A percentile compares a stretch with the other conserved stretches of the same genome.
Evolutionary conservation across 1,140 invertebrate species (phyloP).

Genomic region (Apis florea): DNA sequence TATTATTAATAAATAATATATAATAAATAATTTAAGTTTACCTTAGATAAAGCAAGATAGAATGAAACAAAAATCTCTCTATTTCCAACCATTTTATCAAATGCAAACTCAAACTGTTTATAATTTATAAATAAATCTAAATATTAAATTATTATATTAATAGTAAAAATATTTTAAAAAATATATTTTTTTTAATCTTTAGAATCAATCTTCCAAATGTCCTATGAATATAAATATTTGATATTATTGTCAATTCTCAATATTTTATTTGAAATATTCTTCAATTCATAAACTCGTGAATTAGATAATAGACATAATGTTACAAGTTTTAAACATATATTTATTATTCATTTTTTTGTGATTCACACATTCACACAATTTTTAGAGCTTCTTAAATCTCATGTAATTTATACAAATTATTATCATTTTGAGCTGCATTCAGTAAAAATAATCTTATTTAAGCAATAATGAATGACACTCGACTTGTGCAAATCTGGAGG

Average conservation of each 20-base stretch:
- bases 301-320: conserved; percentile 3
- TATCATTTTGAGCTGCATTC: conserved; percentile 72
- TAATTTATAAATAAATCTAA: no score
- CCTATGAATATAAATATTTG: no score
- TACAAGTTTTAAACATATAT: conserved; percentile 78
- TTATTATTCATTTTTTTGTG: conserved; percentile 75
- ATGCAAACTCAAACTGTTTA: no score
- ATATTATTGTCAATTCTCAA: neutral
- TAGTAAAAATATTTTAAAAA: no score
- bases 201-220: neutral
- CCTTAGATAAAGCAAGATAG: no score
- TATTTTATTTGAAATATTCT: neutral
- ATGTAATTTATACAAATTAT: conserved; percentile 62
- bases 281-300: neutral
- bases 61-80: no score
- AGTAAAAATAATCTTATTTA: conserved; percentile 78
- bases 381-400: conserved; percentile 59
- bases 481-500: conserved; percentile 76
- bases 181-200: no score
- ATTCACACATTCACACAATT: conserved; percentile 74
- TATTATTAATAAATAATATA: no score
- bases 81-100: no score
- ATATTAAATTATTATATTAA: no score
- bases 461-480: conserved; percentile 71
- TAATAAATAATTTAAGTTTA: no score